Evolutionary conservation across 1,140 invertebrate species (phyloP), one percentile per base, ranked within the genome.

Genomic region (Eueides isabella): DNA sequence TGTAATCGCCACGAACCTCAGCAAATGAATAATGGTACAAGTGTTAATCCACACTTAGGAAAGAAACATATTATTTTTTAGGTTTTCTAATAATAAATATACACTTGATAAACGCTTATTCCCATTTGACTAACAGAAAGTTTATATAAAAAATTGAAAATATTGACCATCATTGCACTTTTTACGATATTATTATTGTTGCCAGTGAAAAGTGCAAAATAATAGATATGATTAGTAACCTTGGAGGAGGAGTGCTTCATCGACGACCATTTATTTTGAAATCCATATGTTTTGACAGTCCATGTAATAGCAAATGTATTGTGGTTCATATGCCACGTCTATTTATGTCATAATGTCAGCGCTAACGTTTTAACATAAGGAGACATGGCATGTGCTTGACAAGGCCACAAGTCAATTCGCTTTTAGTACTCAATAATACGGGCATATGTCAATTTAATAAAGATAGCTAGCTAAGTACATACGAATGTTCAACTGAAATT

Each of bases 321-420:
- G 35, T 38, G 11, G 35, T 9, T 38, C 19, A 26, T 9, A 0
- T 55, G 7, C 7, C 44, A 55, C 9, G 44, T 55, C 48, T 12
- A 7, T 62, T 77, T 73, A 69, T 76, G 75, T 38, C 30, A 33
- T 73, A 85, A 85, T 85, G 80, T 80, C 81, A 83, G 76, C 83
- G 81, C 81, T 85, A 19, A 55, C 7, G n/a, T 55, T 80, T 80
- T 81, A 55, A 55, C 48, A 19, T 55, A 55, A 55, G 19, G 35
- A 23, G 48, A 55, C 48, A 19, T 55, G 48, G 48, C 48, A 4
- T 55, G 48, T 81, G 78, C 76, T 67, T 69, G 76, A 77, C 78
- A 83, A 78, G 79, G 77, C 71, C 77, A 44, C 62, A n/a, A 31
- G 44, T 68, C 41, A 68, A 14, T 68, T 68, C 5, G 31, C 16